phyloP scores from a whole-genome alignment of 2,797 vertebrate genomes.

The Odontamblyopus lacepedii region DNA sequence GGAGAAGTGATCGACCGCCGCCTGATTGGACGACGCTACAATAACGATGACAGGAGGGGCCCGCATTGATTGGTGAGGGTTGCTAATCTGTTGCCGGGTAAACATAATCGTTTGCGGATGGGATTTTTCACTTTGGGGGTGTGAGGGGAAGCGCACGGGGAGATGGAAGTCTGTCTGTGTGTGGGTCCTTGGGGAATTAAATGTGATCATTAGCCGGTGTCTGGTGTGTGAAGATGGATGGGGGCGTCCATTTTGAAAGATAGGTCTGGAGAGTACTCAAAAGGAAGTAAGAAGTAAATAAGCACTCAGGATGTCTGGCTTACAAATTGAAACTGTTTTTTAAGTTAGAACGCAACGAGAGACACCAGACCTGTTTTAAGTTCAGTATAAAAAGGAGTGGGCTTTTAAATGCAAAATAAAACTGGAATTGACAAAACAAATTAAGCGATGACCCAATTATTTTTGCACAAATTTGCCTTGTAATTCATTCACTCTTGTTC shows the following conservation, averaged over 20 bases:
- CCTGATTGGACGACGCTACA: constrained; percentile 54
- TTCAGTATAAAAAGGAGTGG: not conserved
- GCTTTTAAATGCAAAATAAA: not conserved
- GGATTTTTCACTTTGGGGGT: constrained; percentile 22
- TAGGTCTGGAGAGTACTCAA: constrained; percentile 39
- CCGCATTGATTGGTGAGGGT: constrained; percentile 54
- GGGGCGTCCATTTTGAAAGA: constrained; percentile 24
- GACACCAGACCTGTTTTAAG: not conserved
- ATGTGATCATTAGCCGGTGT: constrained; percentile 47
- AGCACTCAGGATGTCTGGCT: constrained; percentile 24
- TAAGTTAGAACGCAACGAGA: not conserved
- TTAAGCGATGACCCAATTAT: too few relatives aligned
- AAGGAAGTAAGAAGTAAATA: constrained; percentile 36
- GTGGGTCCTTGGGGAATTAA: constrained; percentile 29
- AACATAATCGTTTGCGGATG: constrained; percentile 50
- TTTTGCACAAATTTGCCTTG: too few relatives aligned
- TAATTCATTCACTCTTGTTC: too few relatives aligned
- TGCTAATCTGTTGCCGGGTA: constrained; percentile 43
- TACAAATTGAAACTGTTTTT: not conserved
- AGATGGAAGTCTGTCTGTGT: constrained; percentile 34
- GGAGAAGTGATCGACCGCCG: constrained; percentile 54
- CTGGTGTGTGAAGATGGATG: constrained; percentile 19
- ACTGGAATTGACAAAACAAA: not conserved
- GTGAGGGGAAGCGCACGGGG: constrained; percentile 7
- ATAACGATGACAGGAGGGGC: constrained; percentile 54